These are phyloP conservation scores for Struthio camelus DNA, from an alignment of 2,113 vertebrate genomes.

Conservation along the genomic window DNA sequence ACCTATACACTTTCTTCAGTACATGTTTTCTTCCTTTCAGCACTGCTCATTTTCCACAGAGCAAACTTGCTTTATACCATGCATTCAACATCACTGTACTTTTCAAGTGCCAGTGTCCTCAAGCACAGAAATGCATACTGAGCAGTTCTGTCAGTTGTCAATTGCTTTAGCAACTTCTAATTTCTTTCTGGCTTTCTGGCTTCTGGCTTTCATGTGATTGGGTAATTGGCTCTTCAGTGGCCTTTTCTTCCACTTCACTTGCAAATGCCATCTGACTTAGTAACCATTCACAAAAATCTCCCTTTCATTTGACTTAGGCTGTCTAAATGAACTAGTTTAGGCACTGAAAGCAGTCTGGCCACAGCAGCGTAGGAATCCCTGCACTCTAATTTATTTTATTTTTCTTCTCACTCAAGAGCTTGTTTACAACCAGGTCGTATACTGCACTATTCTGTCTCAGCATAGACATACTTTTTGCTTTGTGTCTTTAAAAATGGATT, in stretches of 20 bases:
- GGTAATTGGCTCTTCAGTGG: not conserved
- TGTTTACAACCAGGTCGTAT: not conserved
- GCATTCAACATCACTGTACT: not conserved
- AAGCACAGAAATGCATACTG: not conserved
- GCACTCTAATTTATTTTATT: not conserved
- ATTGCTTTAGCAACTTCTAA: not conserved
- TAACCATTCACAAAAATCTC: not conserved
- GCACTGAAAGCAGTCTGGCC: not conserved
- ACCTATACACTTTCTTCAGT: not conserved
- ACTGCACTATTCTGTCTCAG: not conserved
- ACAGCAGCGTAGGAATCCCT: not conserved
- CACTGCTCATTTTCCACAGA: not conserved
- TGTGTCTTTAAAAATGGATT: not conserved
- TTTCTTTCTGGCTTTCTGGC: constrained; percentile 7
- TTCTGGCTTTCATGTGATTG: not conserved
- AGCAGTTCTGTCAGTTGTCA: not conserved
- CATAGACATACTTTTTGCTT: not conserved
- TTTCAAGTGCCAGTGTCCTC: not conserved
- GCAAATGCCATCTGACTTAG: not conserved
- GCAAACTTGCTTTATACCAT: not conserved
- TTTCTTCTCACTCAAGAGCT: not conserved
- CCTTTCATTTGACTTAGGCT: not conserved
- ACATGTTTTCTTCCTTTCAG: not conserved
- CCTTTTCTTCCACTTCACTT: not conserved
- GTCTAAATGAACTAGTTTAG: not conserved